These are phyloP conservation scores for Leptocoma aspasia DNA, from an alignment of 2,113 vertebrate species.

Conservation along the genomic window DNA sequence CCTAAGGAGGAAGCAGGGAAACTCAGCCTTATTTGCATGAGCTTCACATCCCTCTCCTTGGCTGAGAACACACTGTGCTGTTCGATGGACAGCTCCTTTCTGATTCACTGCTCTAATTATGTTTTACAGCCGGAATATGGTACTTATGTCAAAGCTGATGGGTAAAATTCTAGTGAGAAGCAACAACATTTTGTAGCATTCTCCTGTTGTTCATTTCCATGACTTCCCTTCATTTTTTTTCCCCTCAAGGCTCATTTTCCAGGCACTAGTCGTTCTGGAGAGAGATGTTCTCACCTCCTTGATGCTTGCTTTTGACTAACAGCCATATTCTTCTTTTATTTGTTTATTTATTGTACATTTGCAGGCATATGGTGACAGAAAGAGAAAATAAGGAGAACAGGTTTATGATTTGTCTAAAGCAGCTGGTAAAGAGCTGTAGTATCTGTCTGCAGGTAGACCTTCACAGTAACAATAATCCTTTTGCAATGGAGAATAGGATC, in stretches of 20 bases:
- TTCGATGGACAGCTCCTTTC: conserved; percentile 56
- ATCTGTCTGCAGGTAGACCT: background rate
- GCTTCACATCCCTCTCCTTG: conserved; percentile 54
- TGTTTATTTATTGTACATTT: conserved; percentile 41
- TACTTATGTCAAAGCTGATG: conserved; percentile 67
- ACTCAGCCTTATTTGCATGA: conserved; percentile 50
- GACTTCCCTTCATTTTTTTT: conserved; percentile 33
- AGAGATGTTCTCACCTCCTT: conserved; percentile 23
- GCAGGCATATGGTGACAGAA: background rate
- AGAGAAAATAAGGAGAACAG: background rate
- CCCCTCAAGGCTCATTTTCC: conserved; percentile 42
- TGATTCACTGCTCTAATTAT: conserved; percentile 69
- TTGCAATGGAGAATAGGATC: background rate
- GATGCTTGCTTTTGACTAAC: conserved; percentile 38
- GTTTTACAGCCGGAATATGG: conserved; percentile 64
- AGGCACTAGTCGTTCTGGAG: background rate
- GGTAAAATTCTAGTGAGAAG: conserved; percentile 57
- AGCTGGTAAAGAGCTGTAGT: background rate
- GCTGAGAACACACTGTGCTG: conserved; percentile 51
- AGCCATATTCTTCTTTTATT: conserved; percentile 19
- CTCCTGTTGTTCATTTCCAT: conserved; percentile 61
- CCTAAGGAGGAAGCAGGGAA: conserved; percentile 45
- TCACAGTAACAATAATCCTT: background rate
- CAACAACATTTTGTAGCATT: conserved; percentile 48
- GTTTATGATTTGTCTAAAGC: conserved; percentile 15